Base-by-base conservation (phyloP, 1,140 invertebrate species). In the Colletes gigas region DNA sequence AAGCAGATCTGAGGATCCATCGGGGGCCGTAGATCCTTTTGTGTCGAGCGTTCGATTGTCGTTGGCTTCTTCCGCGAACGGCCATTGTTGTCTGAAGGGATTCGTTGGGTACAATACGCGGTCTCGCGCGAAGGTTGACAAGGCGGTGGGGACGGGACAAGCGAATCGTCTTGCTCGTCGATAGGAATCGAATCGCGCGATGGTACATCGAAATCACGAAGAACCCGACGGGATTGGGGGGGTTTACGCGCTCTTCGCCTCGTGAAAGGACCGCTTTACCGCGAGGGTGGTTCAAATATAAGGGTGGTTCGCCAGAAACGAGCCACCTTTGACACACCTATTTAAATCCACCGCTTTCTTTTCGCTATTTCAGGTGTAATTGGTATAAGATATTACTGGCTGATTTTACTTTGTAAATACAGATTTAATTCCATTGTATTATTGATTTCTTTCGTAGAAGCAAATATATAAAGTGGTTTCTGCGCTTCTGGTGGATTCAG, bases 21-120 rank as follows among this genome's bases (percentile, higher is more conserved):
- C 4, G 8, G 57, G 0, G n/a, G 10, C n/a, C 21, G n/a, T 59
- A 19, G 57, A 59, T 59, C 57, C 57, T 14, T 59, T 59, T 59
- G n/a, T 59, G 57, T 21, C n/a, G 57, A 59, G 57, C 14, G 57
- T 59, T 59, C 57, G 57, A 59, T 59, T n/a, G 10, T 30, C 59
- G 19, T 39, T 14, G 59, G 21, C 19, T 62, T 14, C 59, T 62
- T 62, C 59, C 59, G 19, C 21, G n/a, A 39, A 62, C 59, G 3
- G 21, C 59, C 59, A 62, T 62, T 62, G 59, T 62, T 62, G 59
- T 62, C 9, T n/a, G 21, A 62, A 62, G 21, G 21, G 59, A 62
- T 62, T 62, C 19, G 9, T 17, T 21, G 19, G 12, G 21, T 19
- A 39, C 59, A 30, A 62, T 62, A 62, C n/a, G 21, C 57, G 57